phyloP scores from a whole-genome alignment of 2,888 invertebrate species.

The Ectropis crepuscularia region DNA sequence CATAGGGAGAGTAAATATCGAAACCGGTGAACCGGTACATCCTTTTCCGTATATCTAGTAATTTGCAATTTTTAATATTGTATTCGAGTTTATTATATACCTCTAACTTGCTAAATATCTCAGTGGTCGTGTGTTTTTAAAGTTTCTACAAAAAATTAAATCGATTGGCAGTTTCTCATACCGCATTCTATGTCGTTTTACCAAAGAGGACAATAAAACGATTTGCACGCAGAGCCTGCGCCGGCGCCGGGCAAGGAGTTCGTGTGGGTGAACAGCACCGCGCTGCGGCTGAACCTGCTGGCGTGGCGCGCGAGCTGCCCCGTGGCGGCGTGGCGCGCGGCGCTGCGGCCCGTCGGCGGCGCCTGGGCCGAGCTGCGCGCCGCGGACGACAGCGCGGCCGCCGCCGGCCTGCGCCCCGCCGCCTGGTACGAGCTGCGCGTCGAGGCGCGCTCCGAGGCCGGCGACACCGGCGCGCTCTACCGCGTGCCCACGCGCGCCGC shows the following conservation, averaged over 20 bases:
- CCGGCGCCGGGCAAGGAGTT: slow-evolving; percentile 87
- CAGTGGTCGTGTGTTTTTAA: too few relatives aligned
- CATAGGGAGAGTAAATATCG: too few relatives aligned
- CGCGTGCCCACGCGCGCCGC: slow-evolving; percentile 81
- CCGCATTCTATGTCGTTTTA: too few relatives aligned
- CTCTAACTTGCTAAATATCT: too few relatives aligned
- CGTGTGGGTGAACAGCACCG: slow-evolving; percentile 88
- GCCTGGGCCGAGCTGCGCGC: slow-evolving; percentile 65
- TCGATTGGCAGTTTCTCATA: too few relatives aligned
- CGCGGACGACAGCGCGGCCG: slow-evolving; percentile 56
- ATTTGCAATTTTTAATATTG: too few relatives aligned
- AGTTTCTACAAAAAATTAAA: too few relatives aligned
- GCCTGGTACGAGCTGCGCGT: slow-evolving; percentile 86
- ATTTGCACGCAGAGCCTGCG: slow-evolving; percentile 76
- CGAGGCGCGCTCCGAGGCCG: slow-evolving; percentile 81
- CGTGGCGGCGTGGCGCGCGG: slow-evolving; percentile 86
- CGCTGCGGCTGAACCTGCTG: slow-evolving; percentile 87
- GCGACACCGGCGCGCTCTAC: slow-evolving; percentile 81
- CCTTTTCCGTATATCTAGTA: too few relatives aligned
- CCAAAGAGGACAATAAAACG: background rate
- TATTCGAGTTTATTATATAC: too few relatives aligned
- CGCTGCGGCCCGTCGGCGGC: slow-evolving; percentile 63
- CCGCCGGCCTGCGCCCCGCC: slow-evolving; percentile 74
- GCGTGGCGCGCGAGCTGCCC: slow-evolving; percentile 91
- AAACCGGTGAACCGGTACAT: too few relatives aligned